A percentile compares a stretch with the other conserved stretches of the same genome.
These are phyloP conservation scores for Cladopsammia gracilis DNA, from an alignment of 64 coral and sea anemone genomes.

Conservation along the genomic window DNA sequence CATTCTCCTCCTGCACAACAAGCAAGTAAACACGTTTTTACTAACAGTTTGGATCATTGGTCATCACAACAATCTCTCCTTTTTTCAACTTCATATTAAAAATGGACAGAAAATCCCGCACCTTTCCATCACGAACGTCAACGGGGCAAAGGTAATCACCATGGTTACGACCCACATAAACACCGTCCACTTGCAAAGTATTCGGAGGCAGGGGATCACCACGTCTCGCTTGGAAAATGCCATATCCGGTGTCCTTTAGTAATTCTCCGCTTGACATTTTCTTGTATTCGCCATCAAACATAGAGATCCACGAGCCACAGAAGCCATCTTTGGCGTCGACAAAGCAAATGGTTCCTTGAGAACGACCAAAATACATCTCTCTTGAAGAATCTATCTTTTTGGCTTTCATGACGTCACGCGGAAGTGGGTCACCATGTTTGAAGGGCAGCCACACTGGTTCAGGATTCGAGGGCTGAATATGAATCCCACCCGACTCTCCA, in stretches of 20 bases:
- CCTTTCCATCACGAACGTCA: neutral
- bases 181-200: neutral
- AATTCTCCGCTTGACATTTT: neutral
- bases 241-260: neutral
- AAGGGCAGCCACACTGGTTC: neutral
- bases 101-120: neutral
- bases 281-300: conserved; percentile 7
- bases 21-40: neutral
- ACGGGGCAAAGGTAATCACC: conserved; percentile 5
- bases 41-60: neutral
- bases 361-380: neutral
- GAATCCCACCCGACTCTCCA: neutral
- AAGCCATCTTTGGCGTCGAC: neutral
- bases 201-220: neutral
- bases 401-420: neutral
- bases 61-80: conserved; percentile 6
- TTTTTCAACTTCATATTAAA: neutral
- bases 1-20: no score
- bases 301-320: neutral
- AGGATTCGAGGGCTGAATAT: conserved; percentile 5
- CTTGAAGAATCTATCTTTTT: neutral
- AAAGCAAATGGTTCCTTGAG: conserved; percentile 5
- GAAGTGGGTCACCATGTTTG: neutral
- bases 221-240: neutral
- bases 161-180: neutral